phyloP scores from a whole-genome alignment of 2,113 vertebrate species.

The Ceyx margarethae region DNA sequence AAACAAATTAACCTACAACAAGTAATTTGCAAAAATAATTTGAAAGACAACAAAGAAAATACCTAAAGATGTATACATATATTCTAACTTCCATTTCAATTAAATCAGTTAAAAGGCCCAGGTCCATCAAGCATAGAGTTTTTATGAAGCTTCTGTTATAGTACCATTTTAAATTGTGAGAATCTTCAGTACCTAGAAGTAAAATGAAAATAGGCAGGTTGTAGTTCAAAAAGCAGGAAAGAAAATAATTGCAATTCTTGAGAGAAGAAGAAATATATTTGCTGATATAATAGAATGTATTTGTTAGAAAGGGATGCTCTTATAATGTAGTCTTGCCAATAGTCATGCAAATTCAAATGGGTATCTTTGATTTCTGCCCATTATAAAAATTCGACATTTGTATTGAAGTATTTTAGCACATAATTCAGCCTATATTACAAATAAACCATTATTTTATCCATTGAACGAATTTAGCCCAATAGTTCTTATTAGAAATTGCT shows the following conservation, averaged over 20 bases:
- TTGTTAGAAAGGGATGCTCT: neutral
- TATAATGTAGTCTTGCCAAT: neutral
- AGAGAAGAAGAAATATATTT: neutral
- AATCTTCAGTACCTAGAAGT: neutral
- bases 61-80: neutral
- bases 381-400: constrained; percentile 10
- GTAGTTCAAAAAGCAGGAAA: constrained; percentile 1
- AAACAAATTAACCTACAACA: neutral
- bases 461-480: neutral
- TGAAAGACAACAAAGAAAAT: neutral
- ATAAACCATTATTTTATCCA: constrained; percentile 8
- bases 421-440: neutral
- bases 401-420: constrained; percentile 3
- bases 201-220: neutral
- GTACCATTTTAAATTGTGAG: neutral
- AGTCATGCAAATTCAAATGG: neutral
- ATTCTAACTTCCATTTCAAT: neutral
- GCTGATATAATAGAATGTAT: neutral
- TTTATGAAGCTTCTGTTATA: neutral
- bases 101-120: neutral
- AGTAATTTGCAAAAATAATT: neutral
- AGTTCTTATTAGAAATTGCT: neutral
- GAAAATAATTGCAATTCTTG: neutral
- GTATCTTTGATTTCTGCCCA: constrained; percentile 14
- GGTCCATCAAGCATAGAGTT: neutral